phyloP scores from a whole-genome alignment of 2,888 invertebrate genomes.

The Helobdella robusta region DNA sequence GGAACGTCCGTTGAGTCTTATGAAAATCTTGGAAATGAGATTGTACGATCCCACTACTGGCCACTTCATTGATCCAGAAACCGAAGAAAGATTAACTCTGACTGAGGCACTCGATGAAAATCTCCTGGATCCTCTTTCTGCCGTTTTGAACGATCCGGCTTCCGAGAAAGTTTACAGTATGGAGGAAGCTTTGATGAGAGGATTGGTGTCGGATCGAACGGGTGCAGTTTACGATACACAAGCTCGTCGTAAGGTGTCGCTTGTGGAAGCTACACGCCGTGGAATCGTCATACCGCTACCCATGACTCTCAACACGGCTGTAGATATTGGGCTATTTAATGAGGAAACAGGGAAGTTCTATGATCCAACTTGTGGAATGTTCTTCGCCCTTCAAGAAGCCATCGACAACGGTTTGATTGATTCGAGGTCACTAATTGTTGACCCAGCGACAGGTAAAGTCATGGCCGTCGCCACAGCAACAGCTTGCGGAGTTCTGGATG shows the following conservation, averaged over 20 bases:
- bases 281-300: constrained; percentile 36
- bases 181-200: constrained; percentile 50
- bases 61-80: constrained; percentile 67
- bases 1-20: constrained; percentile 31
- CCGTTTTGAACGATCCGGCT: constrained; percentile 35
- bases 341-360: constrained; percentile 35
- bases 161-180: constrained; percentile 34
- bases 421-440: constrained; percentile 34
- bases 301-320: constrained; percentile 35
- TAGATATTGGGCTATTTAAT: constrained; percentile 37
- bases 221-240: constrained; percentile 47
- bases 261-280: constrained; percentile 66
- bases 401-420: constrained; percentile 36
- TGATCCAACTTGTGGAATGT: constrained; percentile 34
- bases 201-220: constrained; percentile 68
- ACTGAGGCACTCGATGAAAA: constrained; percentile 33
- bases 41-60: constrained; percentile 64
- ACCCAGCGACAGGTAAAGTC: constrained; percentile 35
- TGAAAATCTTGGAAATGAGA: constrained; percentile 61
- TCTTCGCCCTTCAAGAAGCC: constrained; percentile 35
- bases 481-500: constrained; percentile 35
- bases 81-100: constrained; percentile 66
- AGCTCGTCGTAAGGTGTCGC: constrained; percentile 59
- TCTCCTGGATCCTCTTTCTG: constrained; percentile 33
- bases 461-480: constrained; percentile 35